Evolutionary conservation across 1,140 invertebrate species (phyloP).

Genomic region (Prorops nasuta): DNA sequence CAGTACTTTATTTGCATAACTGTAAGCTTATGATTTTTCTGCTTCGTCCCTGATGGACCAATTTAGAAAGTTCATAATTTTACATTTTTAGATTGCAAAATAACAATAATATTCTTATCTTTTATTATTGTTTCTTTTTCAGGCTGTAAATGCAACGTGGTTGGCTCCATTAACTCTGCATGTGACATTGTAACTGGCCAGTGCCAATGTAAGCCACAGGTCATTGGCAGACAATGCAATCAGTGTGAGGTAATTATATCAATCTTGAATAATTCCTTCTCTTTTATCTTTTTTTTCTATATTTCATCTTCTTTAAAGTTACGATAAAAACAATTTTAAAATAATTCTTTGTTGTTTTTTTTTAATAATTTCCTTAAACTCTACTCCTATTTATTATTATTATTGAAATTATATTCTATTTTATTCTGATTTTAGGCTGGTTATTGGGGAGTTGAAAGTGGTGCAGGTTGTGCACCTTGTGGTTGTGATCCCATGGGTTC

Average conservation of each 20-base stretch:
- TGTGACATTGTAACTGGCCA: slow-evolving; percentile 87
- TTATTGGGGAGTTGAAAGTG: slow-evolving; percentile 72
- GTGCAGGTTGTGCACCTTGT: slow-evolving; percentile 70
- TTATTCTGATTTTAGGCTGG: slow-evolving; percentile 60
- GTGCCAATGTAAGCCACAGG: slow-evolving; percentile 82
- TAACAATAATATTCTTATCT: too few relatives aligned
- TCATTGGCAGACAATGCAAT: slow-evolving; percentile 84
- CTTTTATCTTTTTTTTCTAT: not conserved
- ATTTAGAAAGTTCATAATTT: too few relatives aligned
- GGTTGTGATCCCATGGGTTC: slow-evolving; percentile 76
- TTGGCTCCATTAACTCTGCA: slow-evolving; percentile 69
- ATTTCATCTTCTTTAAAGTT: not conserved
- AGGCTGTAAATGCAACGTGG: slow-evolving; percentile 74
- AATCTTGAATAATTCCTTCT: too few relatives aligned
- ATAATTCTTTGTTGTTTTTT: not conserved
- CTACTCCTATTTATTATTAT: too few relatives aligned
- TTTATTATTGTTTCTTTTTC: too few relatives aligned
- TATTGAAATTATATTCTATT: too few relatives aligned
- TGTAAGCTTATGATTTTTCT: too few relatives aligned
- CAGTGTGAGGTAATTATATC: slow-evolving; percentile 70
- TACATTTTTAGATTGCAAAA: too few relatives aligned
- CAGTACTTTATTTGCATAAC: too few relatives aligned
- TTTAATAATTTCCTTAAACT: slow-evolving; percentile 4
- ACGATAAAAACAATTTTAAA: too few relatives aligned
- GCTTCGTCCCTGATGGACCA: too few relatives aligned